Conservation (phyloP, 2,113 vertebrate species). For the Colius striatus region DNA sequence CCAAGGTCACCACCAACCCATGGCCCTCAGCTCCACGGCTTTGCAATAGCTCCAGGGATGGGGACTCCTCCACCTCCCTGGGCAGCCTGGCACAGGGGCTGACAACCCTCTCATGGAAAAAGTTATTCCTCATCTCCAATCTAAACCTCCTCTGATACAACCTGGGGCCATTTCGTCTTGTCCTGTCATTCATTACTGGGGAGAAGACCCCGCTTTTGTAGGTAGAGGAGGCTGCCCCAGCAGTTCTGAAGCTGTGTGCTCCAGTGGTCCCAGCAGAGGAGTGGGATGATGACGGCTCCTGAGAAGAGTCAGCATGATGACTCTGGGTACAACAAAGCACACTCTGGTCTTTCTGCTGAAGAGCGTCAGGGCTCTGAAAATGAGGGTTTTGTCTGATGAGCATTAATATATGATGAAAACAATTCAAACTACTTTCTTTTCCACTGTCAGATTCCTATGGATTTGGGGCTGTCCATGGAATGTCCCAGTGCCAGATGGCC, state of each 20-base stretch:
- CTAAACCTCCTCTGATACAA: no score
- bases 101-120: no score
- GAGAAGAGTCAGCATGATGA: accelerated
- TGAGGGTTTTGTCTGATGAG: not conserved
- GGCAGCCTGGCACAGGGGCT: no score
- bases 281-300: not conserved
- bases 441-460: not conserved
- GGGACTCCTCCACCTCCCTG: no score
- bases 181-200: no score
- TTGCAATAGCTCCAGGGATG: no score
- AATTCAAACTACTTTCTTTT: not conserved
- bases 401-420: accelerated
- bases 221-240: not conserved
- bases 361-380: accelerated
- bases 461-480: accelerated
- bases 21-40: no score
- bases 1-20: no score
- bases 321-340: not conserved
- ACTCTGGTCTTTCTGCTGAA: not conserved
- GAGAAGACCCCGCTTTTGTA: not conserved
- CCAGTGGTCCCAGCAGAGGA: accelerated
- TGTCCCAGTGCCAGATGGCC: not conserved
- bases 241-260: accelerated
- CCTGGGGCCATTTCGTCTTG: no score
- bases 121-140: no score